A percentile compares a stretch with the other conserved stretches of the same genome.
phyloP scores from a whole-genome alignment of 37 sponge, comb jelly and placozoan genomes.

The Hexactinellida sp. region DNA sequence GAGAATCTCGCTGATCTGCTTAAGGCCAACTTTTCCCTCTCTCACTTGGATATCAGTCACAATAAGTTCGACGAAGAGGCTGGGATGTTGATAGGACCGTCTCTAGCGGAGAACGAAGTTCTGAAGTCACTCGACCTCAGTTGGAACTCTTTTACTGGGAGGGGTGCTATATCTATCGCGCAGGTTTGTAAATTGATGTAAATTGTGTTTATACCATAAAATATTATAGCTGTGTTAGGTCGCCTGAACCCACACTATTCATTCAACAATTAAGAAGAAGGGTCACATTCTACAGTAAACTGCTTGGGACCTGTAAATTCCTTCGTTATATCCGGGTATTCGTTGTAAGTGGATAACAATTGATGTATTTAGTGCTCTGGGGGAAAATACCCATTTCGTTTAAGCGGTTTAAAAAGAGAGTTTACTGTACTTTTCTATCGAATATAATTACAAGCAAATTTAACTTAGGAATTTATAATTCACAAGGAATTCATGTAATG shows the following conservation, averaged over 20 bases:
- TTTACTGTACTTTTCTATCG: no score
- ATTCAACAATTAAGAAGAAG: no score
- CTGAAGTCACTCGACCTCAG: constrained; percentile 69
- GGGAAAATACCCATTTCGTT: no score
- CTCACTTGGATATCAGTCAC: constrained; percentile 72
- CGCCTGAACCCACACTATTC: not conserved
- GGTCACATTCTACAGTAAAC: no score
- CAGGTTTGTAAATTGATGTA: constrained; percentile 50
- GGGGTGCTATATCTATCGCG: constrained; percentile 78
- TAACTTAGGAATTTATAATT: no score
- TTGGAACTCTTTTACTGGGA: constrained; percentile 83
- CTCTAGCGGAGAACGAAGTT: constrained; percentile 74
- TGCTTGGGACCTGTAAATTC: no score
- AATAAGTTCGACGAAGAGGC: constrained; percentile 73
- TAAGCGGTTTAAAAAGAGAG: no score
- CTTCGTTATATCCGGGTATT: no score
- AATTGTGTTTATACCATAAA: not conserved
- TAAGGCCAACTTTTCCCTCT: constrained; percentile 57
- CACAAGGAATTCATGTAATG: no score
- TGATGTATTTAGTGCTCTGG: no score
- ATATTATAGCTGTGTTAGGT: not conserved
- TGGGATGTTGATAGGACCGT: constrained; percentile 67
- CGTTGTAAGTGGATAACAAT: no score
- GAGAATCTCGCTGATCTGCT: constrained; percentile 14
- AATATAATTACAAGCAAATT: no score